Evolutionary conservation across 1,140 invertebrate genomes (phyloP), one percentile per base, ranked within the genome.

Genomic region (Magallana ariakensis): DNA sequence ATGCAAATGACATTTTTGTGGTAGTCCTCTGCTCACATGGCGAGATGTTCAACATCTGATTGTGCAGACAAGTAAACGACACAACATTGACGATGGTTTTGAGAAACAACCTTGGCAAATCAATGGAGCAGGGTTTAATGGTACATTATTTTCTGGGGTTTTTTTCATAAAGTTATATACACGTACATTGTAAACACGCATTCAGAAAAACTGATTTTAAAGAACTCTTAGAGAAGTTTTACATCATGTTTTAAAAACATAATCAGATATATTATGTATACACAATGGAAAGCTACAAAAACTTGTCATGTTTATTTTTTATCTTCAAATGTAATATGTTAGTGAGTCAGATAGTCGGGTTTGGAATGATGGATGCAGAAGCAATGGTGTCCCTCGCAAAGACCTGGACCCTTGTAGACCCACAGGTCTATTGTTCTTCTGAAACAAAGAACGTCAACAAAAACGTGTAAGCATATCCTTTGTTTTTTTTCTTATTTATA

Each of bases 41-140:
- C 54, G 84, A 33, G 84, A 85, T 53, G 22, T 85, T 8, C 84
- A 85, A 57, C 84, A 85, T 13, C 6, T 85, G 19, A 85, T 85
- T 19, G 84, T 85, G 1, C 22, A 56, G 0, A 80, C 84, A 53
- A 57, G 53, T 11, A 54, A 19, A n/a, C 55, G 54, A 57, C n/a
- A 85, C 6, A 55, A 33, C 1, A 55, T 85, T 80, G 15, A 53
- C 7, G 84, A 80, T 15, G 56, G 8, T 1, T 6, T 82, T 66
- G n/a, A n/a, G 6, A 6, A 60, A n/a, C 13, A 13, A 13, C 10
- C 62, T 10, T 66, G 62, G 62, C 62, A 66, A n/a, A 66, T 10
- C 5, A 66, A 66, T 66, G 62, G 62, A 66, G 62, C 62, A 4
- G n/a, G 19, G 10, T 19, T 19, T 19, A 22, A 66, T 19, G 62